These are phyloP conservation scores for Intellagama lesueurii DNA, from an alignment of 2,797 vertebrate genomes.

Conservation along the genomic window DNA sequence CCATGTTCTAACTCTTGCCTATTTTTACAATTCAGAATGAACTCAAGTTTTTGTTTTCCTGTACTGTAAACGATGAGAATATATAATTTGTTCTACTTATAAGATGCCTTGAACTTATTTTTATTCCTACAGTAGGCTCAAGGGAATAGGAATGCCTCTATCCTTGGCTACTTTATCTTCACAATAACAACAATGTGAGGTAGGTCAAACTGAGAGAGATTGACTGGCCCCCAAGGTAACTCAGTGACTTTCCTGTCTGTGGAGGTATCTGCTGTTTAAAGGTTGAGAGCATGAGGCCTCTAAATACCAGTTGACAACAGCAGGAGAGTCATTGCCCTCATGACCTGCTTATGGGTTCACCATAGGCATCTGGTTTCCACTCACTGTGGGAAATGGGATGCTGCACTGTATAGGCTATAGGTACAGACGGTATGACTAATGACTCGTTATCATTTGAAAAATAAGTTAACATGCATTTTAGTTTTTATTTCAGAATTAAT, in stretches of 20 bases:
- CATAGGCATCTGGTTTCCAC: background rate
- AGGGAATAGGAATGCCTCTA: background rate
- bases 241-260: background rate
- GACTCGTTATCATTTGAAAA: background rate
- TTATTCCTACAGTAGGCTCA: background rate
- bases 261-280: background rate
- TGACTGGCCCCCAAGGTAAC: background rate
- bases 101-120: background rate
- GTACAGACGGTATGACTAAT: background rate
- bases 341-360: background rate
- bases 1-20: conserved; percentile 2
- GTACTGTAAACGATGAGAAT: background rate
- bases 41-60: background rate
- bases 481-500: background rate
- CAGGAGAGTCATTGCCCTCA: background rate
- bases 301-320: background rate
- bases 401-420: background rate
- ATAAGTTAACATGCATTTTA: background rate
- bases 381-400: background rate
- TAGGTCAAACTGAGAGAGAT: background rate
- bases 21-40: background rate
- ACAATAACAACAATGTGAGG: background rate
- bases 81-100: background rate
- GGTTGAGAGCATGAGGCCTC: background rate
- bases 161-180: background rate